Conservation (phyloP, 1,140 invertebrate species). For the Agrilus planipennis region DNA sequence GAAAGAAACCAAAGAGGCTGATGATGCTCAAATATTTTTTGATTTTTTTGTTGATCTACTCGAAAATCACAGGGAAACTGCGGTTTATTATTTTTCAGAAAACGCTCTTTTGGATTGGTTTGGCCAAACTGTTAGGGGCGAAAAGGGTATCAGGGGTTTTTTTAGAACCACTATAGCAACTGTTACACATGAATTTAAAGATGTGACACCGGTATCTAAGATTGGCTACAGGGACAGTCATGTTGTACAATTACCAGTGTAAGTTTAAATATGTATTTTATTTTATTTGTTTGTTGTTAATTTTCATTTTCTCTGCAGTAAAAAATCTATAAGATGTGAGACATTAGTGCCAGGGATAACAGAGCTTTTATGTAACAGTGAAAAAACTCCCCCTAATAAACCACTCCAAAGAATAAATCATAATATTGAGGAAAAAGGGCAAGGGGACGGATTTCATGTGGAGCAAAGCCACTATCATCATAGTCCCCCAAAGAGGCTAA, state of each 20-base stretch:
- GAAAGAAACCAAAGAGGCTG: constrained; percentile 8
- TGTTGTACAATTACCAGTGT: constrained; percentile 16
- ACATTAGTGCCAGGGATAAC: too few species aligned
- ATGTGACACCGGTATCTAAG: constrained; percentile 16
- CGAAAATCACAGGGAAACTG: constrained; percentile 24
- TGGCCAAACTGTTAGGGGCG: constrained; percentile 40
- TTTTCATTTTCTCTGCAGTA: neutral
- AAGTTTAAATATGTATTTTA: constrained; percentile 9
- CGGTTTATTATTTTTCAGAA: constrained; percentile 37
- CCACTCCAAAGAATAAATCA: constrained; percentile 4
- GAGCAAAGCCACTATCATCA: too few species aligned
- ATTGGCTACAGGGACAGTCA: constrained; percentile 28
- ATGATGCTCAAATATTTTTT: constrained; percentile 21
- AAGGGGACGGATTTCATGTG: constrained; percentile 18
- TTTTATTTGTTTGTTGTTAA: neutral
- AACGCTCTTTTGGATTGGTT: constrained; percentile 44
- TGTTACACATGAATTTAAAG: constrained; percentile 22
- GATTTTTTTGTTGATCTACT: constrained; percentile 28
- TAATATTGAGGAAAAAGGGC: constrained; percentile 14
- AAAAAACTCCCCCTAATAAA: constrained; percentile 20
- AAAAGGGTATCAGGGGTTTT: constrained; percentile 34
- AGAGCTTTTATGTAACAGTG: too few species aligned
- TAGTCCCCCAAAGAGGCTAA: constrained; percentile 17
- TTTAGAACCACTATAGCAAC: constrained; percentile 19
- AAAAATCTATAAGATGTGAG: too few species aligned